phyloP scores from a whole-genome alignment of 2,888 invertebrate genomes.

The Lasioglossum morio region DNA sequence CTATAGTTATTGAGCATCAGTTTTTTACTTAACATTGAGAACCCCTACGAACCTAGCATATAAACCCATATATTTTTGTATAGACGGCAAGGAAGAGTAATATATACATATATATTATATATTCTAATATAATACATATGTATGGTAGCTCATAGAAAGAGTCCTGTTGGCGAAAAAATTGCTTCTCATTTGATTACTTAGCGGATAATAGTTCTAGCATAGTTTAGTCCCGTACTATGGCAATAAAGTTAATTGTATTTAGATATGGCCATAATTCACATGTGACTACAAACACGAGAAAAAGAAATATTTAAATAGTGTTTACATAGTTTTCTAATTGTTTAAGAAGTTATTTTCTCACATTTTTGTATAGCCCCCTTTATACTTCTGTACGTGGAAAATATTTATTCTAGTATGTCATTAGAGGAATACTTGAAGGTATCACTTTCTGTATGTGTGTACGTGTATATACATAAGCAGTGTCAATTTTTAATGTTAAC shows the following conservation, averaged over 20 bases:
- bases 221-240: constrained; percentile 54
- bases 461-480: constrained; percentile 63
- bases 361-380: constrained; percentile 39
- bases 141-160: constrained; percentile 27
- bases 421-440: constrained; percentile 45
- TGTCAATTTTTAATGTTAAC: constrained; percentile 69
- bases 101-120: constrained; percentile 16
- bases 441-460: constrained; percentile 55
- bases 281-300: constrained; percentile 13
- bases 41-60: constrained; percentile 42
- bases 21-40: constrained; percentile 54
- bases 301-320: constrained; percentile 11
- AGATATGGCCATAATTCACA: constrained; percentile 19
- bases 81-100: constrained; percentile 39
- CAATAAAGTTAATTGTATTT: constrained; percentile 59
- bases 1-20: constrained; percentile 59
- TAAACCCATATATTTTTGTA: constrained; percentile 49
- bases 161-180: constrained; percentile 21
- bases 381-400: constrained; percentile 40
- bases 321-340: constrained; percentile 26
- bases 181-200: constrained; percentile 28
- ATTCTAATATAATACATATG: neutral
- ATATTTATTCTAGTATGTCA: constrained; percentile 61
- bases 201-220: constrained; percentile 22
- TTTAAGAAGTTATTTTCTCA: constrained; percentile 27